These are phyloP conservation scores for Turnix velox DNA, from an alignment of 2,113 vertebrate species.

Conservation along the genomic window DNA sequence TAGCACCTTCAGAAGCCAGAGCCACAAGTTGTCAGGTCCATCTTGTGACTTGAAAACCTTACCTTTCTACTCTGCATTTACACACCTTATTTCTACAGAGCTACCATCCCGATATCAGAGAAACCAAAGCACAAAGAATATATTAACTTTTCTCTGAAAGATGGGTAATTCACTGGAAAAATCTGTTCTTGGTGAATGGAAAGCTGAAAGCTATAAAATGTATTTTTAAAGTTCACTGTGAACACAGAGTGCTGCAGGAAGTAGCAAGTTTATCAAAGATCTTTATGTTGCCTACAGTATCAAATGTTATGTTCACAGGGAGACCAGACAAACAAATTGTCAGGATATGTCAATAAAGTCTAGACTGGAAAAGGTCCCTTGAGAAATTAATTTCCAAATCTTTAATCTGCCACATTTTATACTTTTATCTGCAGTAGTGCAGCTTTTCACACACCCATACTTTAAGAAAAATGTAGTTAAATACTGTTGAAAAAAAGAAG, in stretches of 20 bases:
- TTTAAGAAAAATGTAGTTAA: not conserved
- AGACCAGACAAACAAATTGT: slow-evolving; percentile 33
- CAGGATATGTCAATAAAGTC: not conserved
- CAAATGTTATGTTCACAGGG: slow-evolving; percentile 14
- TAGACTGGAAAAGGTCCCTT: not conserved
- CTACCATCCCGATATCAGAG: not conserved
- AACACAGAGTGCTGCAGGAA: slow-evolving; percentile 6
- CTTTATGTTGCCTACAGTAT: not conserved
- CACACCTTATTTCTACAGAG: not conserved
- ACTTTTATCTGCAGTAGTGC: not conserved
- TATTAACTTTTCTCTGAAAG: not conserved
- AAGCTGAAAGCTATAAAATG: not conserved
- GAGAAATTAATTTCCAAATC: slow-evolving; percentile 3
- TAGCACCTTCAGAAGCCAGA: not conserved
- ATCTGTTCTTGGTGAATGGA: not conserved
- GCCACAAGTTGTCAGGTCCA: not conserved
- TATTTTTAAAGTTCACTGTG: not conserved
- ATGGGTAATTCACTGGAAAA: not conserved
- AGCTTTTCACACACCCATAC: not conserved
- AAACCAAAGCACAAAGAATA: not conserved
- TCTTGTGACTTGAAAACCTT: not conserved
- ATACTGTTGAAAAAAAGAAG: not conserved
- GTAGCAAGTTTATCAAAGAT: slow-evolving; percentile 16
- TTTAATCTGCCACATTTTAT: not conserved
- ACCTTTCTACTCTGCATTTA: not conserved